Evolutionary conservation across 2,113 vertebrate genomes (phyloP).

Genomic region (Salvelinus alpinus): DNA sequence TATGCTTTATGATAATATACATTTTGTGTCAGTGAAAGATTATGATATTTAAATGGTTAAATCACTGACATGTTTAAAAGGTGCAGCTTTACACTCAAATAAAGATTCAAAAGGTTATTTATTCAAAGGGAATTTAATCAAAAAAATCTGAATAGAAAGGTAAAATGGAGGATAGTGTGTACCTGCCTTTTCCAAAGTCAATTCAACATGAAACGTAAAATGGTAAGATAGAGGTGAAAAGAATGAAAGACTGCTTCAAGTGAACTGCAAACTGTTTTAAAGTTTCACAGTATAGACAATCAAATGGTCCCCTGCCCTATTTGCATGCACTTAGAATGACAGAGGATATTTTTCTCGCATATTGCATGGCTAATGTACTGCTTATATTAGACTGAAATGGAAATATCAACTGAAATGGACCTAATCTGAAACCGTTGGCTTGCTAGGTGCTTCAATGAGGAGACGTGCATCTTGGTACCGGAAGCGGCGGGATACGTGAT

Average conservation of each 20-base stretch:
- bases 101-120: not conserved
- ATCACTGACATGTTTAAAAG: not conserved
- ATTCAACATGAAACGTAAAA: not conserved
- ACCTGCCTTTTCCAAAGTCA: constrained; percentile 30
- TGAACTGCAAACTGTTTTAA: too few species aligned
- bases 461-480: constrained; percentile 82
- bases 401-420: not conserved
- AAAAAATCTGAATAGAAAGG: not conserved
- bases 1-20: not conserved
- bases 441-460: constrained; percentile 86
- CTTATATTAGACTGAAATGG: not conserved
- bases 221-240: not conserved
- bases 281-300: not conserved
- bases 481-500: constrained; percentile 88
- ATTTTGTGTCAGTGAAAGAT: constrained; percentile 17
- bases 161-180: constrained; percentile 33
- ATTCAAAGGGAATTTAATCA: not conserved
- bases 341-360: not conserved
- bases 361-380: not conserved
- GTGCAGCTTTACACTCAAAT: not conserved
- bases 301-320: not conserved
- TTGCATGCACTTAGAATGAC: not conserved
- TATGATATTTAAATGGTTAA: not conserved
- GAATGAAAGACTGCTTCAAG: not conserved
- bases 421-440: not conserved